Evolutionary conservation across 2,797 vertebrate genomes (phyloP).

Genomic region (Scyliorhinus canicula): DNA sequence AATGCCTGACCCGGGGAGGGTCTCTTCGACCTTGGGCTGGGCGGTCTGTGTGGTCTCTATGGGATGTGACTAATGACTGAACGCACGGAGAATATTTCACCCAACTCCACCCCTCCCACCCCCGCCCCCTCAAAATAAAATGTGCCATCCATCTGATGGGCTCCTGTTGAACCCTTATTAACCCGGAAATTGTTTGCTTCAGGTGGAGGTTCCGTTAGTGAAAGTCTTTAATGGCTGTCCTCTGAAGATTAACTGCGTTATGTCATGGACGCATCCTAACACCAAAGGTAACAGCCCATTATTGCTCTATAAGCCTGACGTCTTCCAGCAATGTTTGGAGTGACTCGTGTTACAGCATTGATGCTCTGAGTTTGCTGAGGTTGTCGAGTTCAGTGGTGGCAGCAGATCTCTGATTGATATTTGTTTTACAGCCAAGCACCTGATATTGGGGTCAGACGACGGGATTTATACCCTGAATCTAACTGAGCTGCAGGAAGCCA

Average conservation of each 20-base stretch:
- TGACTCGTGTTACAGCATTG: not conserved
- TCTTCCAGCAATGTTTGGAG: not conserved
- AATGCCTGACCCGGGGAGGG: not conserved
- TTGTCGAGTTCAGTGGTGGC: not conserved
- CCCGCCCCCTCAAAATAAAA: not conserved
- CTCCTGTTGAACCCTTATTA: not conserved
- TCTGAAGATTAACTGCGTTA: conserved; percentile 69
- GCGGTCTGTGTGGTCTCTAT: not conserved
- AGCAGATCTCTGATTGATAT: not conserved
- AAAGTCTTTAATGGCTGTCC: conserved; percentile 83
- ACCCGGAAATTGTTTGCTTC: conserved; percentile 27
- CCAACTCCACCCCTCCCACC: not conserved
- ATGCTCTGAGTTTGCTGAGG: not conserved
- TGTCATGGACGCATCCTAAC: conserved; percentile 67
- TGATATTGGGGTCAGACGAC: conserved; percentile 79
- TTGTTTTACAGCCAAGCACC: conserved; percentile 63
- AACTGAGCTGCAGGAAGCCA: conserved; percentile 63
- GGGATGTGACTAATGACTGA: not conserved
- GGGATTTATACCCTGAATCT: conserved; percentile 82
- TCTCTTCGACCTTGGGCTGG: too few species aligned
- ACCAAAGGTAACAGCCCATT: conserved; percentile 62
- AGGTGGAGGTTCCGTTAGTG: conserved; percentile 66
- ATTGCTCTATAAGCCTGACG: not conserved
- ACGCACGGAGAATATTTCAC: not conserved
- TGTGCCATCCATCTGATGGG: not conserved